Evolutionary conservation across 2,113 vertebrate genomes (phyloP), one percentile per base, ranked within the genome.

Genomic region (Sceloporus tristichus): DNA sequence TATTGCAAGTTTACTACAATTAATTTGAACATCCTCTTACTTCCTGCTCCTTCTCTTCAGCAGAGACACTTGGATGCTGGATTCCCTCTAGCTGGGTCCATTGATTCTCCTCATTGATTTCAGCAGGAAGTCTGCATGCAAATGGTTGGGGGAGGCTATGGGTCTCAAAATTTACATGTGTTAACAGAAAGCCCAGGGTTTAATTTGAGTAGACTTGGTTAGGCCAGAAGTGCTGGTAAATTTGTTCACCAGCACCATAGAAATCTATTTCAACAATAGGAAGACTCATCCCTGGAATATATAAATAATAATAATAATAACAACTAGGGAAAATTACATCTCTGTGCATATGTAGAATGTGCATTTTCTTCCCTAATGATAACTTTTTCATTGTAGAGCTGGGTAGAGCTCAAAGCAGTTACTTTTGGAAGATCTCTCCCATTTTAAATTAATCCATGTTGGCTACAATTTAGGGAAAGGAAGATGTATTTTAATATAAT

Each of bases 71-170:
- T 74, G 19, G 0, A 87, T 74, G 71, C n/a, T 68, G 56, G 42
- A 76, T n/a, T n/a, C 9, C 4, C 38, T 79, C 0, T 0, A 25
- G 25, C 0, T 0, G 0, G 66, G 62, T 70, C 2, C 38, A 91
- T 91, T 79, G 70, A 82, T 87, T 87, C 34, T 83, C 0, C 71
- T 0, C 75, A 66, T 34, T 86, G 85, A 85, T 80, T 77, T 76
- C 73, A 3, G 0, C n/a, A 75, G 53, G 65, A 79, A 59, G 59
- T 76, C 66, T 68, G 42, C 42, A 86, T 85, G 56, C 62, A 86
- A 85, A 89, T 82, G 38, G 68, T 38, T 54, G 54, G 9, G 29
- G 6, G 27, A 16, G 40, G 6, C 53, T 84, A n/a, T 0, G 2
- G 2, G 5, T 0, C 89, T 13, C 79, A 79, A 48, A 21, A 23